phyloP scores from a whole-genome alignment of 37 sponge, comb jelly and placozoan genomes.

The Halisarca cf. caerulea region DNA sequence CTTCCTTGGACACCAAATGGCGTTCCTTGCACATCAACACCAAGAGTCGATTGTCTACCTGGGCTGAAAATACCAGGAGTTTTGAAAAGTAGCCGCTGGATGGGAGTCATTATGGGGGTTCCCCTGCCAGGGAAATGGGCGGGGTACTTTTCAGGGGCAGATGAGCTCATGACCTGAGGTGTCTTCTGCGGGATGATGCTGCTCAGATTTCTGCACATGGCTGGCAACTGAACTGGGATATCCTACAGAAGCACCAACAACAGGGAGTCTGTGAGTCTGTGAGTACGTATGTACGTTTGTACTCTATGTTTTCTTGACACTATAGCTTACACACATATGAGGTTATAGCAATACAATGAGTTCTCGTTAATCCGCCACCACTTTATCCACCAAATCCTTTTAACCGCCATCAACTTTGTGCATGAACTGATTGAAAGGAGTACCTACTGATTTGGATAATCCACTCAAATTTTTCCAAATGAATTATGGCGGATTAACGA shows the following conservation, averaged over 20 bases:
- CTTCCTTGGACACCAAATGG: neutral
- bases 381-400: too few species aligned
- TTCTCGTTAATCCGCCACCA: too few species aligned
- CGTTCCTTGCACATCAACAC: neutral
- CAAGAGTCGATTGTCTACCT: neutral
- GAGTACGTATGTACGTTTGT: too few species aligned
- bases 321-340: too few species aligned
- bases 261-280: too few species aligned
- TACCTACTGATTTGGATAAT: too few species aligned
- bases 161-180: slow-evolving; percentile 27
- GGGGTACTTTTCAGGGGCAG: slow-evolving; percentile 25
- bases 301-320: too few species aligned
- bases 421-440: too few species aligned
- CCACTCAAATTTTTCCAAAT: too few species aligned
- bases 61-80: neutral
- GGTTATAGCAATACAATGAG: too few species aligned
- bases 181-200: neutral
- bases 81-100: slow-evolving; percentile 10
- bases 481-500: too few species aligned
- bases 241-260: neutral
- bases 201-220: neutral
- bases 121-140: neutral
- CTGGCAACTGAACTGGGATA: slow-evolving; percentile 1
- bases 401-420: too few species aligned
- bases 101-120: slow-evolving; percentile 16